Evolutionary conservation across 2,113 vertebrate genomes (phyloP).

Genomic region (Catagonus wagneri): DNA sequence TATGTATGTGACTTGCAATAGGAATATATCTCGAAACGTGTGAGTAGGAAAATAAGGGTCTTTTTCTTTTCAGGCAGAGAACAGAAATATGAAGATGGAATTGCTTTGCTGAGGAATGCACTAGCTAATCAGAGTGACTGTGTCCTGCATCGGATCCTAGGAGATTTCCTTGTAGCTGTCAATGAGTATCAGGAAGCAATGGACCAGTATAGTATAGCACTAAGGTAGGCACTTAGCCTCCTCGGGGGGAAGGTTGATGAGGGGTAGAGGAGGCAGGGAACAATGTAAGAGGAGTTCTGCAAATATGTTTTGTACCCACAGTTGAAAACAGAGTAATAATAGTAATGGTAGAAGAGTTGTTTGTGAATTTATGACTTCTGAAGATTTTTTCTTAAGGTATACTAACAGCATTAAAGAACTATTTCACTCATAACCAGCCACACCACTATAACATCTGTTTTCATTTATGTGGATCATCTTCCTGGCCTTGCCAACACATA

Average conservation of each 20-base stretch:
- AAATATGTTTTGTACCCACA: neutral
- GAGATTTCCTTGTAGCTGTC: conserved; percentile 97
- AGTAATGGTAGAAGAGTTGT: neutral
- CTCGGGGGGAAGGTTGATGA: neutral
- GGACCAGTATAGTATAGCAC: conserved; percentile 99
- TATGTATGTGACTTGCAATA: neutral
- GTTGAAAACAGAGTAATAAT: conserved; percentile 2
- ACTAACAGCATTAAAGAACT: conserved; percentile 43
- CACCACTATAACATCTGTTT: neutral
- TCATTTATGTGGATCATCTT: conserved; percentile 37
- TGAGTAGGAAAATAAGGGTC: conserved; percentile 22
- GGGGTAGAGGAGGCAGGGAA: conserved; percentile 1
- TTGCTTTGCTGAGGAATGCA: conserved; percentile 94
- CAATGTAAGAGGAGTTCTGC: neutral
- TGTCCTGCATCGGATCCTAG: conserved; percentile 97
- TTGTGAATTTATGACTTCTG: conserved; percentile 43
- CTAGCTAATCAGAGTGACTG: conserved; percentile 99
- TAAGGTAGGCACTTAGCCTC: conserved; percentile 90
- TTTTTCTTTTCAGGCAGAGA: conserved; percentile 91
- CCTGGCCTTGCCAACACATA: conserved; percentile 19
- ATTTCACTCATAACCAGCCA: neutral
- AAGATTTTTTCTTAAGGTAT: neutral
- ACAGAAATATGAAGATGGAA: conserved; percentile 98
- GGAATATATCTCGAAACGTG: neutral
- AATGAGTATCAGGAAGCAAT: conserved; percentile 99